These are phyloP conservation scores for Troides oblongomaculatus DNA, from an alignment of 2,888 invertebrate species.

Conservation along the genomic window DNA sequence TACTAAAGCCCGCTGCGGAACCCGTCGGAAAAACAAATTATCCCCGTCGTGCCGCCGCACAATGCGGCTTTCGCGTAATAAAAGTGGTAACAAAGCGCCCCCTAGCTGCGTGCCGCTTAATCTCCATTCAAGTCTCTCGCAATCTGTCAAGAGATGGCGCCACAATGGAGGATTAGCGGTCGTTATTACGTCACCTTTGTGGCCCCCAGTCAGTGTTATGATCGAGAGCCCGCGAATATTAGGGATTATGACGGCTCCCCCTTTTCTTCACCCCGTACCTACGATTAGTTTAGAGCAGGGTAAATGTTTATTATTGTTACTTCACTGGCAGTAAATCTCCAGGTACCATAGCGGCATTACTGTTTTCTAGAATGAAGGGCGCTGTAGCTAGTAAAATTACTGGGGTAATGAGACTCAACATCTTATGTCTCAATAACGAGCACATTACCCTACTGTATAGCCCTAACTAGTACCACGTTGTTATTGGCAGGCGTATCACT, in stretches of 20 bases:
- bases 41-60: constrained; percentile 48
- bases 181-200: constrained; percentile 77
- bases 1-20: constrained; percentile 35
- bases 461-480: too few relatives aligned
- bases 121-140: constrained; percentile 68
- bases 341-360: too few relatives aligned
- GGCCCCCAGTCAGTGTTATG: constrained; percentile 60
- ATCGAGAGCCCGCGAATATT: constrained; percentile 74
- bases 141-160: constrained; percentile 78
- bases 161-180: constrained; percentile 75
- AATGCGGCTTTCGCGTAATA: constrained; percentile 64
- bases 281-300: constrained; percentile 22
- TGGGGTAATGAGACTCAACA: too few relatives aligned
- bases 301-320: constrained; percentile 12
- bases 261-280: constrained; percentile 44
- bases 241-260: constrained; percentile 74
- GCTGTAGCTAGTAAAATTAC: too few relatives aligned
- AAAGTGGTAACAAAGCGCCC: constrained; percentile 64
- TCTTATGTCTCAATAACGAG: too few relatives aligned
- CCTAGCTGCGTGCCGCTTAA: constrained; percentile 55
- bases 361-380: too few relatives aligned
- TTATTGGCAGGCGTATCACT: too few relatives aligned
- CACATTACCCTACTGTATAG: too few relatives aligned
- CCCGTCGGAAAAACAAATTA: constrained; percentile 66
- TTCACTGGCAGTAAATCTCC: too few relatives aligned